Base-by-base conservation (phyloP, 2,888 invertebrate genomes). In the Hanleya hanleyi region DNA sequence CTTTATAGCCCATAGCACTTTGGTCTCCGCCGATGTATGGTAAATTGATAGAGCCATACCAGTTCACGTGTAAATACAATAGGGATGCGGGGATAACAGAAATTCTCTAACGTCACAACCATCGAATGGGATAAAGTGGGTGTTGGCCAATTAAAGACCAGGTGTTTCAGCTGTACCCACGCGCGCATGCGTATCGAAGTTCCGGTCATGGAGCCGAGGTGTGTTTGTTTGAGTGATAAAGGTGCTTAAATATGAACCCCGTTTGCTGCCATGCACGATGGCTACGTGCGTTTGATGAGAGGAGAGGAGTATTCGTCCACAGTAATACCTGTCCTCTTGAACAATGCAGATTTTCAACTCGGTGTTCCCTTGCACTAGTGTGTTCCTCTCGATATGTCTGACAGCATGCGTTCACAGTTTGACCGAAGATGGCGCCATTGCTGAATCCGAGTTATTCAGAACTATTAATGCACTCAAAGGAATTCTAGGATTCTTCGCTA, bases 401-500 rank as follows among this genome's bases (percentile, higher is more conserved):
- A 12, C 18, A 41, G 41, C 18, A 9, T 12, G 41, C 29, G 57
- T 57, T 15, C 1, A 4, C 9, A 32, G 57, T 4, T 57, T 29
- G 57, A 4, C 57, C 22, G 32, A 22, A 4, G 57, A 57, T 57
- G 32, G 29, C 15, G 57, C 32, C 15, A 32, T 15, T 1, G 57
- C 57, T 2, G 57, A 57, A 32, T 29, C 57, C 22, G 57, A 57
- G 33, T 51, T 68, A 12, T 18, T 32, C 18, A 49, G 74, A n/a
- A 75, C 82, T 7, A 66, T 83, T 26, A 32, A 70, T 12, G 79
- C 85, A 6, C 71, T 87, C 33, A 73, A 78, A 62, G 66, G 65
- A 12, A 80, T 82, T 1, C 69, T 89, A 64, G 71, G 74, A 37
- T 89, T 85, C 80, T 86, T 88, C 67, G 75, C 75, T 35, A 71